A percentile compares a stretch with the other conserved stretches of the same genome.
Conservation (phyloP, 2,888 invertebrate species). For the Drosophila picticornis region DNA sequence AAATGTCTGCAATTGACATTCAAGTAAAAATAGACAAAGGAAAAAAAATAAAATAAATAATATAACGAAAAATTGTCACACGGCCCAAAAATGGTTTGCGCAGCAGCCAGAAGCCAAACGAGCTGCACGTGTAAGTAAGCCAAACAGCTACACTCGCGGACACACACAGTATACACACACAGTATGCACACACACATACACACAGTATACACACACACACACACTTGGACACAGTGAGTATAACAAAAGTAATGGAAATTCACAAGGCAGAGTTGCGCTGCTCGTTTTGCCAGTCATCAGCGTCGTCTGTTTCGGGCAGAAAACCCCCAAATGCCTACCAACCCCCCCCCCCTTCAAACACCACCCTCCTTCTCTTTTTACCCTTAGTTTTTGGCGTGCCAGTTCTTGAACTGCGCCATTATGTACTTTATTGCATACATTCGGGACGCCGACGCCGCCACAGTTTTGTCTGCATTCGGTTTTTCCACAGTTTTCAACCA, state of each 20-base stretch:
- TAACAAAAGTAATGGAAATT: conserved; percentile 74
- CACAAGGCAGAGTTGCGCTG: conserved; percentile 45
- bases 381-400: conserved; percentile 43
- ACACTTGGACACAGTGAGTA: conserved; percentile 25
- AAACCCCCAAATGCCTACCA: not conserved
- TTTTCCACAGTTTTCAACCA: conserved; percentile 53
- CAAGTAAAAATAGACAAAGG: conserved; percentile 46
- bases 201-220: conserved; percentile 10
- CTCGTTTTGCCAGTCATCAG: conserved; percentile 56
- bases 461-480: conserved; percentile 74
- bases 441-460: conserved; percentile 61
- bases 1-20: conserved; percentile 80
- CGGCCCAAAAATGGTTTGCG: conserved; percentile 76
- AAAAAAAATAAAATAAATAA: conserved; percentile 9
- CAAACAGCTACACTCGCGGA: conserved; percentile 51
- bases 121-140: conserved; percentile 70
- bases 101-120: conserved; percentile 64
- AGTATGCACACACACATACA: conserved; percentile 15
- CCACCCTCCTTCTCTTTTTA: not conserved
- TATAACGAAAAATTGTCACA: conserved; percentile 65
- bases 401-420: conserved; percentile 80
- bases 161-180: not conserved
- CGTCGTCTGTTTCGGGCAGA: conserved; percentile 40
- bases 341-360: not conserved
- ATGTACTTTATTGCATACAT: conserved; percentile 81